Percentiles rank a stretch among this genome's conserved stretches.
Conservation (phyloP, 2,113 vertebrate species). For the Oreotragus oreotragus region DNA sequence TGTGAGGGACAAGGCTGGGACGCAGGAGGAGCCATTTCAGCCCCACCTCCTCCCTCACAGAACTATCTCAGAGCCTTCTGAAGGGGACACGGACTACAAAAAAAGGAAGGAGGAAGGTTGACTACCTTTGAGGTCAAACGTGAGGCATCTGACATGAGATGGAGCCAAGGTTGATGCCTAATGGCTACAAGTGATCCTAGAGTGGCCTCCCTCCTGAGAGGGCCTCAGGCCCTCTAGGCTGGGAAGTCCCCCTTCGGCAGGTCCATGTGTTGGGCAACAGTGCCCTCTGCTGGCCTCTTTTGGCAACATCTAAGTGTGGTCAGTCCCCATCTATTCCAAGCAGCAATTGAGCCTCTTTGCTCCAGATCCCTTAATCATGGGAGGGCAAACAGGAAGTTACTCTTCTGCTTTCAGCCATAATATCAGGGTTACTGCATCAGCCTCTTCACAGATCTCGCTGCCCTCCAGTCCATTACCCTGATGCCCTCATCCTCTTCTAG, state of each 20-base stretch:
- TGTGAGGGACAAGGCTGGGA: background rate
- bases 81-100: background rate
- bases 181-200: background rate
- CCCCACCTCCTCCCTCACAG: background rate
- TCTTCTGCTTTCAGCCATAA: background rate
- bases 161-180: too few relatives aligned
- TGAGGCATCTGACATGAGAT: background rate
- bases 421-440: background rate
- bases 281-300: constrained; percentile 48
- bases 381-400: background rate
- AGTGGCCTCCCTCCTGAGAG: background rate
- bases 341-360: background rate
- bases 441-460: background rate
- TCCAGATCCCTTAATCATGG: background rate
- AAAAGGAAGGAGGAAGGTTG: background rate
- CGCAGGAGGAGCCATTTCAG: background rate
- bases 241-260: background rate
- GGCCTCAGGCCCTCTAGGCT: background rate
- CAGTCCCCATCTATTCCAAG: rapidly evolving
- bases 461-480: background rate
- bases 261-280: background rate
- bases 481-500: background rate
- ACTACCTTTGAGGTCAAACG: background rate
- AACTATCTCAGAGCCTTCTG: background rate
- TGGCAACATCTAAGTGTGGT: too few relatives aligned